Base-by-base conservation (phyloP, 2,888 invertebrate species). In the Campoplex capitator region DNA sequence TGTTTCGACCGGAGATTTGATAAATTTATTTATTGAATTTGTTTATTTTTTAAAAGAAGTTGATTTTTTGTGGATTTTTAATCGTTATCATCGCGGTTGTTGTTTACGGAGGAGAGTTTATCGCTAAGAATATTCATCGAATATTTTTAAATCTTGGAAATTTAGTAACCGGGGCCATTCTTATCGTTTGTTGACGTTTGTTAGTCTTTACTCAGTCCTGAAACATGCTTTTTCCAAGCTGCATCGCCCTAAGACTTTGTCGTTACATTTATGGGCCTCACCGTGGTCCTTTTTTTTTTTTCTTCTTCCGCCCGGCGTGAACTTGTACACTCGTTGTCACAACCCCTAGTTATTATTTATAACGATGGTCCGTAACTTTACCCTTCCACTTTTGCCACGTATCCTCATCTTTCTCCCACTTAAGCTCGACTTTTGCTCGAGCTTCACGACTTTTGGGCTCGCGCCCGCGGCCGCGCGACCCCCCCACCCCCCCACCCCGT, bases 391-490 rank as follows among this genome's bases (percentile, higher is more conserved):
- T 32, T 75, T 75, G 32, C 45, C 84, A 38, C 84, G 79, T 38
- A 70, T 38, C 23, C 75, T 68, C 45, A 56, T 75, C 74, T 68
- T 84, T 28, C 75, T 74, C 67, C 70, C 54, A 35, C 38, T 48
- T 51, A 56, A 74, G 35, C 74, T 74, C 74, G 54, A 35, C 74
- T 73, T 56, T 74, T 68, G 65, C 62, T 45, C 68, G 68, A 78
- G 68, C 23, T 11, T 51, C 32, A 56, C 23, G 65, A 38, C 48
- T 45, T 58, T 56, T 71, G 85, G 85, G 83, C 85, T 86, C 78
- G 83, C 79, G 73, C 81, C 42, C 81, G 79, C 83, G 79, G 67
- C 56, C 71, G 86, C 86, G 86, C 83, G 86, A 80, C 78, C 82
- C 83, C 83, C 70, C 38, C 18, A 35, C 76, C 62, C 70, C 48